Conservation (phyloP, 1,140 invertebrate species). For the Ruditapes philippinarum region DNA sequence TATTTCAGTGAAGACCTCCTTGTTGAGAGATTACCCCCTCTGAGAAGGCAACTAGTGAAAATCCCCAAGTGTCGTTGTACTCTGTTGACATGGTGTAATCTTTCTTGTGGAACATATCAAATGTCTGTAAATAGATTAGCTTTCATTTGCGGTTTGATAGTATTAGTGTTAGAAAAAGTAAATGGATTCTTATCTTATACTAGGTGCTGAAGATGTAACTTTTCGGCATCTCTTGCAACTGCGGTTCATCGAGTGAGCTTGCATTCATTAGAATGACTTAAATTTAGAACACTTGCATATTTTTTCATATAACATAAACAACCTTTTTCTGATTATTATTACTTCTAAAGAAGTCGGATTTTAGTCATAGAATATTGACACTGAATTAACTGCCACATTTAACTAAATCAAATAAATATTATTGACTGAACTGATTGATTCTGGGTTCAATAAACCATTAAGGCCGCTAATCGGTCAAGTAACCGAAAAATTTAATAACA, state of each 20-base stretch:
- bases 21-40: constrained; percentile 46
- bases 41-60: constrained; percentile 8
- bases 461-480: background rate
- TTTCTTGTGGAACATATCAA: constrained; percentile 26
- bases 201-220: no score
- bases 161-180: no score
- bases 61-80: constrained; percentile 25
- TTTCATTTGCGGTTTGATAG: constrained; percentile 3
- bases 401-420: background rate
- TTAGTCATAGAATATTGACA: background rate
- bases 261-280: no score
- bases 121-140: background rate
- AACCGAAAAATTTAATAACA: no score
- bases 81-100: background rate
- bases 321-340: no score
- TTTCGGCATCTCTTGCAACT: no score
- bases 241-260: no score
- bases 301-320: no score
- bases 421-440: background rate
- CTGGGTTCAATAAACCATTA: constrained; percentile 11
- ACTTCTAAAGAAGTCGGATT: background rate
- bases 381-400: background rate
- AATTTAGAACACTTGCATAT: no score
- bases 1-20: constrained; percentile 14
- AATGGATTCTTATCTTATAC: no score